Conservation (phyloP, 2,113 vertebrate species). For the Ovibos moschatus region DNA sequence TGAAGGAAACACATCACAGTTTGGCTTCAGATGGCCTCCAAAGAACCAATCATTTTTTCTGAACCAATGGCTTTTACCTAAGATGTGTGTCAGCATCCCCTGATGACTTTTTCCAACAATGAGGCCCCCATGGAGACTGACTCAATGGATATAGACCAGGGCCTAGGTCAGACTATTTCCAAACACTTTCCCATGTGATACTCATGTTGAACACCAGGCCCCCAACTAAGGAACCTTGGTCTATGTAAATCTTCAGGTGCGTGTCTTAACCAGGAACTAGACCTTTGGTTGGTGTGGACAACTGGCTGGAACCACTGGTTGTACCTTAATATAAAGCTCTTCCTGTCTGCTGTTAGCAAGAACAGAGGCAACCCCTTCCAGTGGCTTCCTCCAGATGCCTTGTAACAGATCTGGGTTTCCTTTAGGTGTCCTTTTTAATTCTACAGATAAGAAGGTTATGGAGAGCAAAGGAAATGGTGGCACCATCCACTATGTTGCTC, state of each 20-base stretch:
- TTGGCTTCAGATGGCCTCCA: background rate
- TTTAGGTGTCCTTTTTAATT: background rate
- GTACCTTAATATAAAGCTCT: background rate
- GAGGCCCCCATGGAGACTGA: background rate
- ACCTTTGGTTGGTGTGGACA: too few relatives aligned
- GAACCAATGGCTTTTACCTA: background rate
- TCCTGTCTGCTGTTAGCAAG: background rate
- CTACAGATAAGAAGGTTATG: background rate
- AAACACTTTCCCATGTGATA: background rate
- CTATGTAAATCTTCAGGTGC: background rate
- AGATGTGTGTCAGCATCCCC: background rate
- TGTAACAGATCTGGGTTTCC: background rate
- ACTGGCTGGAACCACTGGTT: background rate
- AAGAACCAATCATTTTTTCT: background rate
- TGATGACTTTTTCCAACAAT: background rate
- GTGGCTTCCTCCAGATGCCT: background rate
- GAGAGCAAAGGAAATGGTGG: background rate
- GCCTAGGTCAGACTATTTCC: background rate
- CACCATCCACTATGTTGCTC: rapidly evolving
- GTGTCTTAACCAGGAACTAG: background rate
- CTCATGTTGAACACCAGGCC: background rate
- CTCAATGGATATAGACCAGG: background rate
- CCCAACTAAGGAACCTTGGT: background rate
- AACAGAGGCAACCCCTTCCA: background rate
- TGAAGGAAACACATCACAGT: background rate